Conservation (phyloP, 2,113 vertebrate genomes). For the Pleuronectes platessa region DNA sequence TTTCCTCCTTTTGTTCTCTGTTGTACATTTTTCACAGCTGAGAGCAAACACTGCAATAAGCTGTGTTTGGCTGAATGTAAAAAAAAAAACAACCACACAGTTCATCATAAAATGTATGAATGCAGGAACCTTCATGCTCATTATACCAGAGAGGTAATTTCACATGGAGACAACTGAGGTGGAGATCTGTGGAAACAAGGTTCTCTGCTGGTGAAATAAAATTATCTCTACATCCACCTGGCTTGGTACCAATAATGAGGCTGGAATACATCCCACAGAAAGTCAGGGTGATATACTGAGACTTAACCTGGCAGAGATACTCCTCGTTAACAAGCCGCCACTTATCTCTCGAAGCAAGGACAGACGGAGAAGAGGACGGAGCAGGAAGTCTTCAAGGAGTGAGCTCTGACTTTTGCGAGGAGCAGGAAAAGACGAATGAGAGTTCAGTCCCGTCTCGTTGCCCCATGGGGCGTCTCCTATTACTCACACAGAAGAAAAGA, state of each 20-base stretch:
- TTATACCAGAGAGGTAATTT: conserved; percentile 28
- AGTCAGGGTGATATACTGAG: conserved; percentile 27
- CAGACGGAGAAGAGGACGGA: not conserved
- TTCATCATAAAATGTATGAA: conserved; percentile 15
- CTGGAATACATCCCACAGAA: conserved; percentile 28
- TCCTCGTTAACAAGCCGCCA: conserved; percentile 40
- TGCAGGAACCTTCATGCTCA: conserved; percentile 6
- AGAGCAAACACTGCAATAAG: not conserved
- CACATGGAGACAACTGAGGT: conserved; percentile 20
- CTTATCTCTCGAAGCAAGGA: conserved; percentile 37
- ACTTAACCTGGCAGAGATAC: conserved; percentile 45
- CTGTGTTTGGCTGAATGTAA: conserved; percentile 14
- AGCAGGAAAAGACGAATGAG: conserved; percentile 21
- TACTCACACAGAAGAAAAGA: conserved; percentile 1
- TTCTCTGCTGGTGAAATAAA: conserved; percentile 19
- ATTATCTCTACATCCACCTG: conserved; percentile 20
- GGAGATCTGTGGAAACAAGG: conserved; percentile 2
- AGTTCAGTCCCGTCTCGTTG: conserved; percentile 37
- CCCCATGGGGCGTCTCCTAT: conserved; percentile 16
- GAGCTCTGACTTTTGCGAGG: conserved; percentile 29
- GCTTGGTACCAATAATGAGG: conserved; percentile 40
- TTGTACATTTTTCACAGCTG: conserved; percentile 9
- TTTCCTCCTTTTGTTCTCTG: not conserved
- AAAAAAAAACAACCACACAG: not conserved
- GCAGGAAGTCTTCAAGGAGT: conserved; percentile 3